Evolutionary conservation across 2,797 vertebrate genomes (phyloP).

Genomic region (Brachyalestes nurse): DNA sequence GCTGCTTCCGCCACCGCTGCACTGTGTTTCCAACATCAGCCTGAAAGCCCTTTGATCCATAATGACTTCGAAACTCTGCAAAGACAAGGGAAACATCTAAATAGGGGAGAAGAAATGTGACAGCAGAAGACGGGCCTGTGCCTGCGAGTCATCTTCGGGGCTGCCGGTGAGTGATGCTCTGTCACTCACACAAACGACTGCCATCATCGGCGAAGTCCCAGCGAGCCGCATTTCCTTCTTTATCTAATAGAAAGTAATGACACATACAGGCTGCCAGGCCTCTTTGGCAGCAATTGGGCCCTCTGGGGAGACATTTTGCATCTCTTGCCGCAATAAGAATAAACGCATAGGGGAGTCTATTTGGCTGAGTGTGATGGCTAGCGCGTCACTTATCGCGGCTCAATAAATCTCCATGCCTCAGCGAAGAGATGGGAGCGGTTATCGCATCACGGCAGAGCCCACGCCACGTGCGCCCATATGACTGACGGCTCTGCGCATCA

Average conservation of each 20-base stretch:
- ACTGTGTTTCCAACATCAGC: constrained; percentile 44
- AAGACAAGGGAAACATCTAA: constrained; percentile 59
- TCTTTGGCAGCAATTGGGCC: constrained; percentile 77
- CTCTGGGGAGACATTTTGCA: constrained; percentile 79
- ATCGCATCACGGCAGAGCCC: constrained; percentile 83
- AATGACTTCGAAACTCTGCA: constrained; percentile 57
- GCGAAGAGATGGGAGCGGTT: constrained; percentile 84
- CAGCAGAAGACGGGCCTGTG: constrained; percentile 54
- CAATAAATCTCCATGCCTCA: constrained; percentile 88
- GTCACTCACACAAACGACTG: constrained; percentile 69
- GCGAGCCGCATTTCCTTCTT: constrained; percentile 79
- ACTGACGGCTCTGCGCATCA: constrained; percentile 76
- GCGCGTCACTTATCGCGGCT: constrained; percentile 83
- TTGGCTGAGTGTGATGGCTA: constrained; percentile 82
- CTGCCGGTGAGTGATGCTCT: constrained; percentile 55
- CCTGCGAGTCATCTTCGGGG: constrained; percentile 50
- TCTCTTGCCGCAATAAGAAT: constrained; percentile 86
- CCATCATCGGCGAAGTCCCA: constrained; percentile 75
- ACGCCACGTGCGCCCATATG: constrained; percentile 77
- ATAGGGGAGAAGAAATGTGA: constrained; percentile 56
- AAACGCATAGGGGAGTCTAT: constrained; percentile 84
- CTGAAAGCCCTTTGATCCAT: constrained; percentile 50
- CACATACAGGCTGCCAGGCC: constrained; percentile 70
- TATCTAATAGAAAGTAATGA: constrained; percentile 90
- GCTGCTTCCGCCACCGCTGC: constrained; percentile 17